Conservation (phyloP, 1,140 invertebrate genomes). For the Drosophila pallidifrons region DNA sequence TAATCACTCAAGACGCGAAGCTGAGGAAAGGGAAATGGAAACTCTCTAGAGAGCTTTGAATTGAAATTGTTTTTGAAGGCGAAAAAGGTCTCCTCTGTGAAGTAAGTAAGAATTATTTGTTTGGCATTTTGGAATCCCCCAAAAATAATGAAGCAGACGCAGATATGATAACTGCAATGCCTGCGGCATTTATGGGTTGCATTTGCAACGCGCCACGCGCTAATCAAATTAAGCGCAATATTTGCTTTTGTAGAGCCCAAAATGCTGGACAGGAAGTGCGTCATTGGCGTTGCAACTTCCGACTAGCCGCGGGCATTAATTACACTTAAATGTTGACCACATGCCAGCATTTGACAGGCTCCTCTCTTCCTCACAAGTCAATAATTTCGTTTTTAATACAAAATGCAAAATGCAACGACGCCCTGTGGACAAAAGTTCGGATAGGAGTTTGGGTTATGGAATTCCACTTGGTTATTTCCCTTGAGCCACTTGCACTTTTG, state of each 20-base stretch:
- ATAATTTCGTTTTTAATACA: background rate
- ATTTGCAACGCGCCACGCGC: slow-evolving; percentile 51
- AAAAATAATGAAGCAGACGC: background rate
- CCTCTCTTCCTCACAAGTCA: slow-evolving; percentile 12
- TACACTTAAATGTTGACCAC: slow-evolving; percentile 84
- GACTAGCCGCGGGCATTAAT: slow-evolving; percentile 75
- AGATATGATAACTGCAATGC: slow-evolving; percentile 21
- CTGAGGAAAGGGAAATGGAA: no score
- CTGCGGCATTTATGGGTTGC: slow-evolving; percentile 5
- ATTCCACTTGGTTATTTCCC: slow-evolving; percentile 74
- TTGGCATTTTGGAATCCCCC: background rate
- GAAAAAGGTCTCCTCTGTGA: background rate
- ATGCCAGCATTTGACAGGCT: slow-evolving; percentile 76
- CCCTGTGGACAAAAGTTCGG: slow-evolving; percentile 21
- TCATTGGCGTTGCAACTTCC: slow-evolving; percentile 61
- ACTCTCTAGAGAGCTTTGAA: slow-evolving; percentile 7
- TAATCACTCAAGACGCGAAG: background rate
- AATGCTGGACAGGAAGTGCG: slow-evolving; percentile 33
- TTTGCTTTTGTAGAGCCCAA: slow-evolving; percentile 65
- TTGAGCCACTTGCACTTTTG: slow-evolving; percentile 72
- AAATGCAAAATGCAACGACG: slow-evolving; percentile 55
- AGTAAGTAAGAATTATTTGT: background rate
- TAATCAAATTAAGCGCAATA: slow-evolving; percentile 81
- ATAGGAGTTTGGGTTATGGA: background rate
- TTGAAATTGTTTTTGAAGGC: slow-evolving; percentile 9